Evolutionary conservation across 2,113 vertebrate genomes (phyloP).

Genomic region (Zeus faber): DNA sequence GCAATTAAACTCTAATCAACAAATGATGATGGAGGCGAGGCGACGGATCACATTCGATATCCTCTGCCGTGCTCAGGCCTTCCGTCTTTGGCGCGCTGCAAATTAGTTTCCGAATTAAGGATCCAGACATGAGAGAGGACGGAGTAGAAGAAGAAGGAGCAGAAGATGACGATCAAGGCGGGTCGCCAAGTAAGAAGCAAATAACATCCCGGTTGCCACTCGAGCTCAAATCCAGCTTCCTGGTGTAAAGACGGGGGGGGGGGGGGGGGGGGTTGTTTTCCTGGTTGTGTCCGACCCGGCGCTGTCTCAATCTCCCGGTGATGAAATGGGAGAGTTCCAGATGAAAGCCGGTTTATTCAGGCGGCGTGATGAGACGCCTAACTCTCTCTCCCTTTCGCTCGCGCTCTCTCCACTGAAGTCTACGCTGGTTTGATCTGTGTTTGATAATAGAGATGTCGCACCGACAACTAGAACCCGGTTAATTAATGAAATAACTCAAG

Average conservation of each 20-base stretch:
- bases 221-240: conserved; percentile 57
- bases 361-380: conserved; percentile 53
- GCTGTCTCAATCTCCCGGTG: conserved; percentile 28
- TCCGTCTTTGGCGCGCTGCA: conserved; percentile 41
- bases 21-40: conserved; percentile 61
- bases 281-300: conserved; percentile 15
- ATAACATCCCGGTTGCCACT: conserved; percentile 62
- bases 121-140: conserved; percentile 50
- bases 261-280: no score
- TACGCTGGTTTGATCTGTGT: conserved; percentile 40
- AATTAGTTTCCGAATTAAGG: conserved; percentile 72
- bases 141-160: conserved; percentile 2
- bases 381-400: no score
- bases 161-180: not conserved
- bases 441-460: conserved; percentile 56
- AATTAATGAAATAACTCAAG: conserved; percentile 67
- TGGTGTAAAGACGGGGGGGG: no score
- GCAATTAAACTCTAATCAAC: conserved; percentile 74
- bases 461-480: conserved; percentile 53
- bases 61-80: conserved; percentile 50
- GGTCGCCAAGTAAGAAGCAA: not conserved
- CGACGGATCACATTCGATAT: conserved; percentile 73
- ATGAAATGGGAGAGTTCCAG: conserved; percentile 25
- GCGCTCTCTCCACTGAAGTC: no score
- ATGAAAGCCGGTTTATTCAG: conserved; percentile 34